Conservation (phyloP, 1,140 invertebrate genomes). For the Eumeta japonica region DNA sequence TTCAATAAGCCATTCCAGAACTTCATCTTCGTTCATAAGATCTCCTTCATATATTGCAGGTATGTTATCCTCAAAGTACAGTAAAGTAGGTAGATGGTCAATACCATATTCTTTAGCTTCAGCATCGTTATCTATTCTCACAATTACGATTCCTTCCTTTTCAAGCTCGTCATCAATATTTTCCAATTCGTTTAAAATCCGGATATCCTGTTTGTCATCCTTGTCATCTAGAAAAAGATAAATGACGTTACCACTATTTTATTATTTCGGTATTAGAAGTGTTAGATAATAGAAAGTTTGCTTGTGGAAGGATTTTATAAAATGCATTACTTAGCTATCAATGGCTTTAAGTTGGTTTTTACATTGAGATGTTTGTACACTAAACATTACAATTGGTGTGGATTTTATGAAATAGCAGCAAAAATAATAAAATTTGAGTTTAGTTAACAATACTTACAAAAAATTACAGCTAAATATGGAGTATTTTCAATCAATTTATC, state of each 20-base stretch:
- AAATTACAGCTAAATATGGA: slow-evolving; percentile 79
- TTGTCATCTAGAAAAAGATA: slow-evolving; percentile 74
- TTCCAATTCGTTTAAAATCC: slow-evolving; percentile 84
- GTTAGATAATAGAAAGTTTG: too few relatives aligned
- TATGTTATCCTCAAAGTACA: slow-evolving; percentile 91
- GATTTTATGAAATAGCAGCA: slow-evolving; percentile 3
- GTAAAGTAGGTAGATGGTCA: slow-evolving; percentile 81
- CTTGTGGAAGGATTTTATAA: too few relatives aligned
- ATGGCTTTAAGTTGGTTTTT: too few relatives aligned
- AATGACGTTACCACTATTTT: not conserved
- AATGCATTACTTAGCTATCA: too few relatives aligned
- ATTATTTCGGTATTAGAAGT: not conserved
- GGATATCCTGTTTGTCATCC: slow-evolving; percentile 84
- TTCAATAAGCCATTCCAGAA: slow-evolving; percentile 85
- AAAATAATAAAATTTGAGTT: slow-evolving; percentile 2
- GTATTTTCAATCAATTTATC: slow-evolving; percentile 83
- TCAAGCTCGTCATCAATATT: slow-evolving; percentile 92
- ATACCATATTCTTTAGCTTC: slow-evolving; percentile 90
- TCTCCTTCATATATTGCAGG: slow-evolving; percentile 90
- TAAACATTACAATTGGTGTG: slow-evolving; percentile 4
- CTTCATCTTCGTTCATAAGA: slow-evolving; percentile 88
- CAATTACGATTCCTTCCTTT: slow-evolving; percentile 85
- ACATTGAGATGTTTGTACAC: not conserved
- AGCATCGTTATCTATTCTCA: slow-evolving; percentile 82
- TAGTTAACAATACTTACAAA: slow-evolving; percentile 66